phyloP scores from a whole-genome alignment of 2,797 vertebrate genomes.

The Meriones psammophilus region DNA sequence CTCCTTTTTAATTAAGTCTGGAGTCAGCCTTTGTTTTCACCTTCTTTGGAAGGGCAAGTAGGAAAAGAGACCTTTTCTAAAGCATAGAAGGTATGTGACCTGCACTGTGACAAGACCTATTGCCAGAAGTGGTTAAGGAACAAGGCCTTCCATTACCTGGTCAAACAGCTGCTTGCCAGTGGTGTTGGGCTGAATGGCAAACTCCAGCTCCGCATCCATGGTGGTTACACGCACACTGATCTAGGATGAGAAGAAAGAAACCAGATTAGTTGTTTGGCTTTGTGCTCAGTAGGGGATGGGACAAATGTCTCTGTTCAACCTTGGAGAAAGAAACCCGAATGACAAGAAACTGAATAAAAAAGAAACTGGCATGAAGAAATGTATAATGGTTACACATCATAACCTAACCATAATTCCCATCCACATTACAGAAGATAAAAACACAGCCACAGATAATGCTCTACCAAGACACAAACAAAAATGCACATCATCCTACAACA shows the following conservation, averaged over 20 bases:
- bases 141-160: slow-evolving; percentile 90
- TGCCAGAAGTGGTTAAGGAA: slow-evolving; percentile 73
- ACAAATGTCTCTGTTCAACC: slow-evolving; percentile 54
- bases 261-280: slow-evolving; percentile 54
- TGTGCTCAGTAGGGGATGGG: slow-evolving; percentile 4
- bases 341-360: slow-evolving; percentile 40
- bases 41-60: background rate
- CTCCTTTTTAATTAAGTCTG: slow-evolving; percentile 54
- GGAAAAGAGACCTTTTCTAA: slow-evolving; percentile 36
- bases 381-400: background rate
- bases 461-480: slow-evolving; percentile 62
- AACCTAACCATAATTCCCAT: background rate
- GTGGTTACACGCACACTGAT: slow-evolving; percentile 98
- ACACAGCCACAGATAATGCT: slow-evolving; percentile 17
- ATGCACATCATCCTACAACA: slow-evolving; percentile 54
- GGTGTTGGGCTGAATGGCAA: slow-evolving; percentile 98
- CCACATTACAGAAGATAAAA: slow-evolving; percentile 38
- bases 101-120: background rate
- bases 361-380: slow-evolving; percentile 16
- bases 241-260: slow-evolving; percentile 87
- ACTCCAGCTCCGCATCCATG: slow-evolving; percentile 99
- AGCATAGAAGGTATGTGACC: background rate
- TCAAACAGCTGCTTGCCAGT: slow-evolving; percentile 99
- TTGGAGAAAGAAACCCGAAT: slow-evolving; percentile 41
- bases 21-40: slow-evolving; percentile 19